Evolutionary conservation across 2,797 vertebrate genomes (phyloP), one percentile per base, ranked within the genome.

Genomic region (Crocodylus rhombifer): DNA sequence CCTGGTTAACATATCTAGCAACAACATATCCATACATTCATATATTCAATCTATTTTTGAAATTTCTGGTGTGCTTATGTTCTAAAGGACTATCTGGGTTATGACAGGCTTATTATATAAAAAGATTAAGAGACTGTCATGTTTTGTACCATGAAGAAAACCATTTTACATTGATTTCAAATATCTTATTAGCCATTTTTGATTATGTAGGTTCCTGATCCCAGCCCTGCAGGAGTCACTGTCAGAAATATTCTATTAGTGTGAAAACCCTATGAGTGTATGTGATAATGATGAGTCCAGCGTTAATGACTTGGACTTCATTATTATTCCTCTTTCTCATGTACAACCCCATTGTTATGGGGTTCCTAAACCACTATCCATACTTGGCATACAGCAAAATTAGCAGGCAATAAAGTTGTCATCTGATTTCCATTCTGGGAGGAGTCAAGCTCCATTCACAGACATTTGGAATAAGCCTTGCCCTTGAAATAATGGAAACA

Each of bases 131-230:
- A 55, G 87, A 75, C 74, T 86, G 71, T 81, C 51, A 81, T 83
- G 77, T 57, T 85, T 51, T 78, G 75, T 88, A 76, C 90, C 74
- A 86, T 75, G 84, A 81, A 67, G 56, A 2, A 55, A 4, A 7
- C 84, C 84, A 89, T 94, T 93, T 82, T 57, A 42, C 82, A 80
- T 89, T 95, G 82, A 91, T 96, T 93, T 92, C 33, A 95, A 95
- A 95, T 88, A 95, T 14, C 28, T 87, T 97, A 57, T 62, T 89
- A 84, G 81, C 56, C n/a, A 13, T 69, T 89, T 63, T 75, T 57
- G 3, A 57, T 94, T 91, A 87, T 14, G 80, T 88, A 90, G 84
- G 63, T 78, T 81, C 87, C 63, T 82, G 58, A 64, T 80, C 57
- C 56, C 51, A 80, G 82, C 90, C 90, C 90, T 64, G 5, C 14